Percentiles rank a stretch among this genome's conserved stretches.
These are phyloP conservation scores for Malacoraja senta DNA, from an alignment of 2,797 vertebrate genomes.

Conservation along the genomic window DNA sequence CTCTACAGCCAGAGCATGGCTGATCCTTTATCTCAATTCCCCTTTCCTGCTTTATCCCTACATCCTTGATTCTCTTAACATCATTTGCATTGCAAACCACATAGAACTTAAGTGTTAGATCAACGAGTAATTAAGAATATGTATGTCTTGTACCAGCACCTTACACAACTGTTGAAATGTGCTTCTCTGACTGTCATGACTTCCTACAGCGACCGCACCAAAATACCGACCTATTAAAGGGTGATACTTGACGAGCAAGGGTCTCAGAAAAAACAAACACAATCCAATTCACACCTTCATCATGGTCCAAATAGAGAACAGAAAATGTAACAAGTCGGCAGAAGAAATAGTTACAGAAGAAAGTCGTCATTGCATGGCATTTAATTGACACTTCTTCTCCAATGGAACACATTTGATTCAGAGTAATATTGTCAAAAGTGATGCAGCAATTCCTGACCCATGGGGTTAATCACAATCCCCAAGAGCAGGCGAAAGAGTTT, in stretches of 20 bases:
- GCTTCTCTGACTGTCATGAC: not conserved
- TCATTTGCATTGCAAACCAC: no score
- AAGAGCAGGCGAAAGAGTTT: no score
- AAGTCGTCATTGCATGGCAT: not conserved
- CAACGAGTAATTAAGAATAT: not conserved
- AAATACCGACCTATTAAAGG: not conserved
- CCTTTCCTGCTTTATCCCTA: no score
- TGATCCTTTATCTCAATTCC: no score
- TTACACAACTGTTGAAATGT: not conserved
- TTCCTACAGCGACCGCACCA: not conserved
- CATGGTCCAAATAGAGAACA: not conserved
- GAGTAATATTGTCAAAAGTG: not conserved
- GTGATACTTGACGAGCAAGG: not conserved
- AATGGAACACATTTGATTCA: not conserved
- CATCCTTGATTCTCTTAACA: no score
- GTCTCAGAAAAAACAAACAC: not conserved
- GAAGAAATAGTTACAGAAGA: no score
- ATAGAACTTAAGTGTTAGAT: no score
- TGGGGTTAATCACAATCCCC: no score
- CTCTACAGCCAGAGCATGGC: no score
- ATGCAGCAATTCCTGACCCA: not conserved
- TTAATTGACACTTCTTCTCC: not conserved
- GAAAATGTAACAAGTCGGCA: not conserved
- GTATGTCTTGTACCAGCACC: not conserved
- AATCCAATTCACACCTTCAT: not conserved